Conservation (phyloP, 2,113 vertebrate species). For the Tupaia tana region DNA sequence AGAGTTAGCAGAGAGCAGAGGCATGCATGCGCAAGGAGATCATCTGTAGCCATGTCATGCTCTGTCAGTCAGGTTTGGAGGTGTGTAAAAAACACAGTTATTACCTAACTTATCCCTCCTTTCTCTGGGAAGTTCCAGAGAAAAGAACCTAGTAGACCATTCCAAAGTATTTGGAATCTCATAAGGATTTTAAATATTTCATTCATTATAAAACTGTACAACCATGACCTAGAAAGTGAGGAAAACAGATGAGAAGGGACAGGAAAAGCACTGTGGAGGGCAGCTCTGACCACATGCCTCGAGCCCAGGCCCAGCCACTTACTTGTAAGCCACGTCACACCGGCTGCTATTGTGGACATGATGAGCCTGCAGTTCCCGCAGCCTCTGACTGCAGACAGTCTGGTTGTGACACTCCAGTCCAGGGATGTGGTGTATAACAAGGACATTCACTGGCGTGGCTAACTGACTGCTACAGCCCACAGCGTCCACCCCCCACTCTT, state of each 20-base stretch:
- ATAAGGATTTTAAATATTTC: neutral
- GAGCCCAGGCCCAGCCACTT: neutral
- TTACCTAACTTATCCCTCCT: neutral
- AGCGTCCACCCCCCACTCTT: slow-evolving; percentile 55
- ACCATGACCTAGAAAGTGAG: neutral
- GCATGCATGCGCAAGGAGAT: neutral
- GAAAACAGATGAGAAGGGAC: neutral
- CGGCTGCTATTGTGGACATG: slow-evolving; percentile 22
- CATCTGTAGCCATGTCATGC: neutral
- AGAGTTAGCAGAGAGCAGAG: neutral
- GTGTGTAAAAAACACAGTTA: accelerated
- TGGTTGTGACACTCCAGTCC: slow-evolving; percentile 52
- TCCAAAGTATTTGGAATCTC: neutral
- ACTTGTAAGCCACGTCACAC: slow-evolving; percentile 79
- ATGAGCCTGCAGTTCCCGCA: slow-evolving; percentile 50
- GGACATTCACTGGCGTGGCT: neutral
- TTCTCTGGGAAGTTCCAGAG: neutral
- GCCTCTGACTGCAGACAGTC: neutral
- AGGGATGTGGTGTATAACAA: slow-evolving; percentile 58
- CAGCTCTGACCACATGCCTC: neutral
- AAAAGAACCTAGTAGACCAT: neutral
- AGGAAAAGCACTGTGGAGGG: neutral
- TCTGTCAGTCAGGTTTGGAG: neutral
- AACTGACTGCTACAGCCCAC: slow-evolving; percentile 34
- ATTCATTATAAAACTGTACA: neutral